Base-by-base conservation (phyloP, 2,888 invertebrate species). In the Myopa tessellatipennis region DNA sequence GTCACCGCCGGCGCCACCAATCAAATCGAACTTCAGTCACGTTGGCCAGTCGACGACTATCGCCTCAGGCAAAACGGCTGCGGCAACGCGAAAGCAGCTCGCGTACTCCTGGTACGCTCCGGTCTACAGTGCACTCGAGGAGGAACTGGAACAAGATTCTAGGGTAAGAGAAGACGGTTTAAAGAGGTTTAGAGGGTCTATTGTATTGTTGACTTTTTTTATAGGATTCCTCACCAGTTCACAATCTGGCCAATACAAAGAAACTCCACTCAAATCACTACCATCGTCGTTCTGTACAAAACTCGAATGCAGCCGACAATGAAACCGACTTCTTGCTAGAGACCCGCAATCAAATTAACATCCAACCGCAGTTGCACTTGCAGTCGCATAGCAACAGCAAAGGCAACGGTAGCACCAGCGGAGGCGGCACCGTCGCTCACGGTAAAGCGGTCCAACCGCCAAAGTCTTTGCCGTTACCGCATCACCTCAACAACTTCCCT, bases 71-170 rank as follows among this genome's bases (percentile, higher is more conserved):
- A 83, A 83, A 82, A 83, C 85, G 84, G 85, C 85, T 82, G 83
- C 85, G 78, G 83, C 85, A 81, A 84, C 85, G 81, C 86, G 89
- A 65, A 89, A 88, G 79, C 89, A 89, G 80, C 86, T 88, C 82
- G 87, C 89, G 84, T 88, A 89, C 87, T 89, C 89, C 74, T 89
- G 89, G 89, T 89, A 89, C 88, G 89, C 88, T 82, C 89, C 89
- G 55, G 88, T 89, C 65, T 89, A 89, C 76, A 89, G 88, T 84
- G 89, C 89, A 77, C 88, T 89, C 81, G 87, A 89, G 85, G 89
- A 89, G 86, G 89, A 89, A 85, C 86, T 88, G 82, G 89, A 89
- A 84, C 89, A 89, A 82, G 88, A 89, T 83, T 89, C 88, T 83
- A 86, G 87, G 86, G 89, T 89, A 80, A 86, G 87, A n/a, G n/a